These are phyloP conservation scores for Drosophila pseudotalamancana DNA, from an alignment of 2,888 invertebrate species.

Conservation along the genomic window DNA sequence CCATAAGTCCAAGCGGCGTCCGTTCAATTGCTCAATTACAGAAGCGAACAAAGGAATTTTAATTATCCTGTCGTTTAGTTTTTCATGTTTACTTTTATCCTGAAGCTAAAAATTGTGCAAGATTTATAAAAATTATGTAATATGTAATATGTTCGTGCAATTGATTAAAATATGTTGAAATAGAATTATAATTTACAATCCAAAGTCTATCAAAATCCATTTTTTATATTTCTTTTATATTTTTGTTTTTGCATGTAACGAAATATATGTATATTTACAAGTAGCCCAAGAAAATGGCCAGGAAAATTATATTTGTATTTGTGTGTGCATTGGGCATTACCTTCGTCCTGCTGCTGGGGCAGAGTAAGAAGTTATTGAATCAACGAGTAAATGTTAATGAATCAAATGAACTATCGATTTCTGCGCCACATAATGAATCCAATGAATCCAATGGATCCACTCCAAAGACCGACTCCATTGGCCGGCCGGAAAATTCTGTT, in stretches of 20 bases:
- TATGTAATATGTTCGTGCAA: too few species aligned
- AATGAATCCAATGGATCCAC: too few species aligned
- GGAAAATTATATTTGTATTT: slow-evolving; percentile 54
- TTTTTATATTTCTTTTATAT: not conserved
- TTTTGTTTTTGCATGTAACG: slow-evolving; percentile 4
- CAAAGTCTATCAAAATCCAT: too few species aligned
- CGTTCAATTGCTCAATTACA: slow-evolving; percentile 53
- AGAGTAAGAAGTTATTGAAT: not conserved
- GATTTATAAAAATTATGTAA: too few species aligned
- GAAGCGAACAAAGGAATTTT: slow-evolving; percentile 20
- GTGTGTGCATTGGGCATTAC: slow-evolving; percentile 37
- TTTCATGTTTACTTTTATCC: not conserved
- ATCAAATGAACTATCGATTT: slow-evolving; percentile 9
- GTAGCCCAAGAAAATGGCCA: slow-evolving; percentile 46
- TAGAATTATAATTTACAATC: too few species aligned
- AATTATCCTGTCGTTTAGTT: not conserved
- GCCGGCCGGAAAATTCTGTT: not conserved
- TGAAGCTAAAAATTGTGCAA: too few species aligned
- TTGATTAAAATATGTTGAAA: too few species aligned
- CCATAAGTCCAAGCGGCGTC: slow-evolving; percentile 19
- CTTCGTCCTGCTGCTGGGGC: slow-evolving; percentile 29
- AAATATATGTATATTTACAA: slow-evolving; percentile 15
- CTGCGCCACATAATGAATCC: not conserved
- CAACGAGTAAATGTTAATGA: slow-evolving; percentile 1
- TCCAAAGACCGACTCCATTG: not conserved